Percentiles rank a stretch among this genome's conserved stretches.
phyloP scores from a whole-genome alignment of 2,113 vertebrate species.

The Phocoena sinus region DNA sequence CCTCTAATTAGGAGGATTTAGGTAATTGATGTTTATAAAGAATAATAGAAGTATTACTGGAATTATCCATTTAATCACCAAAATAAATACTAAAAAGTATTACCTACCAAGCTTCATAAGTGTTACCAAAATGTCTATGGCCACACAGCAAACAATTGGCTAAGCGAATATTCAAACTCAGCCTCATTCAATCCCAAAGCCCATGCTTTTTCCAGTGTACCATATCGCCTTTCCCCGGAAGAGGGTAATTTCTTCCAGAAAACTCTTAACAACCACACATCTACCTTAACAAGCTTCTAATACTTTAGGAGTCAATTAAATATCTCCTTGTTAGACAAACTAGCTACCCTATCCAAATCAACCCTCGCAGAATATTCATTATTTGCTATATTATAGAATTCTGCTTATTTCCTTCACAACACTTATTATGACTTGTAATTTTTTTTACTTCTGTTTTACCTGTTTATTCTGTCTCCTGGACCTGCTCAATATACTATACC shows the following conservation, averaged over 20 bases:
- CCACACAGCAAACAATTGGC: not conserved
- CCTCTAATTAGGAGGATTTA: not conserved
- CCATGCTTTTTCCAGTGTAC: not conserved
- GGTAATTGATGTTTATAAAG: not conserved
- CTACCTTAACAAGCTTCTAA: not conserved
- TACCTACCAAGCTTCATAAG: not conserved
- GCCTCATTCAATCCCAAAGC: not conserved
- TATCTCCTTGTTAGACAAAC: not conserved
- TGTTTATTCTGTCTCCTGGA: not conserved
- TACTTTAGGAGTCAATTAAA: not conserved
- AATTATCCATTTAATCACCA: not conserved
- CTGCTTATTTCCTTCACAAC: not conserved
- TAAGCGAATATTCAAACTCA: not conserved
- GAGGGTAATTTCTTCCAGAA: not conserved
- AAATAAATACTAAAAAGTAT: not conserved
- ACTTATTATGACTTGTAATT: not conserved
- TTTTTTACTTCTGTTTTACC: not conserved
- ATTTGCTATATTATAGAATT: not conserved
- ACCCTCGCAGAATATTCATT: not conserved
- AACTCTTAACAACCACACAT: not conserved
- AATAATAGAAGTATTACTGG: not conserved
- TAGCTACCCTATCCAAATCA: not conserved
- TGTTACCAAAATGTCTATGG: not conserved
- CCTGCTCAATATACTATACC: not conserved
- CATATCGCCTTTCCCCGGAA: not conserved